phyloP scores from a whole-genome alignment of 2,113 vertebrate genomes.

The Pangasianodon hypophthalmus region DNA sequence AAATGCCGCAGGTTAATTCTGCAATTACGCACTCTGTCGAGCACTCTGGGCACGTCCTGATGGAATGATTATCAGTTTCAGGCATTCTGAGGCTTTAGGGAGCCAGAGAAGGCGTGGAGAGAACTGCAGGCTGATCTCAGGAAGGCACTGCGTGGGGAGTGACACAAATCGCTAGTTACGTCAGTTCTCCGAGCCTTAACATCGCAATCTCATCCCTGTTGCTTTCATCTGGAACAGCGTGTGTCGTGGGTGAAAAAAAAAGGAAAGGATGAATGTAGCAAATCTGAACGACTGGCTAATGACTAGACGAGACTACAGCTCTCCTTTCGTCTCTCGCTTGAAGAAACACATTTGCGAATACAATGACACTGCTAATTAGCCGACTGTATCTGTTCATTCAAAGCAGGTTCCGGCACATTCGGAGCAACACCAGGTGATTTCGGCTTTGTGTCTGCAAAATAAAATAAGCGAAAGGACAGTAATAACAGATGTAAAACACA shows the following conservation, averaged over 20 bases:
- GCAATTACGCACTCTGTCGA: constrained; percentile 9
- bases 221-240: constrained; percentile 1
- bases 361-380: constrained; percentile 8
- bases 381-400: neutral
- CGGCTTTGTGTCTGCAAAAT: neutral
- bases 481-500: neutral
- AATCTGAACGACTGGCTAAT: constrained; percentile 18
- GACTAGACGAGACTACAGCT: constrained; percentile 2
- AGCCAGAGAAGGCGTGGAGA: neutral
- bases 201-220: constrained; percentile 27
- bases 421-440: neutral
- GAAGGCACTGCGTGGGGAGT: neutral
- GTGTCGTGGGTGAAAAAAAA: neutral
- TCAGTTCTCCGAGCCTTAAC: constrained; percentile 9
- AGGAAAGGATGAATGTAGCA: neutral
- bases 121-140: constrained; percentile 15
- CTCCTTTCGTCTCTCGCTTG: neutral
- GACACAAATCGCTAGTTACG: constrained; percentile 41
- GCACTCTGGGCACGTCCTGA: constrained; percentile 31
- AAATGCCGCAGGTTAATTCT: constrained; percentile 30
- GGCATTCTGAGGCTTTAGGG: neutral
- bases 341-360: neutral
- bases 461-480: neutral
- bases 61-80: constrained; percentile 43
- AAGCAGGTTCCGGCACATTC: neutral